Evolutionary conservation across 2,113 vertebrate species (phyloP), one percentile per base, ranked within the genome.

Genomic region (Muntiacus muntjak): DNA sequence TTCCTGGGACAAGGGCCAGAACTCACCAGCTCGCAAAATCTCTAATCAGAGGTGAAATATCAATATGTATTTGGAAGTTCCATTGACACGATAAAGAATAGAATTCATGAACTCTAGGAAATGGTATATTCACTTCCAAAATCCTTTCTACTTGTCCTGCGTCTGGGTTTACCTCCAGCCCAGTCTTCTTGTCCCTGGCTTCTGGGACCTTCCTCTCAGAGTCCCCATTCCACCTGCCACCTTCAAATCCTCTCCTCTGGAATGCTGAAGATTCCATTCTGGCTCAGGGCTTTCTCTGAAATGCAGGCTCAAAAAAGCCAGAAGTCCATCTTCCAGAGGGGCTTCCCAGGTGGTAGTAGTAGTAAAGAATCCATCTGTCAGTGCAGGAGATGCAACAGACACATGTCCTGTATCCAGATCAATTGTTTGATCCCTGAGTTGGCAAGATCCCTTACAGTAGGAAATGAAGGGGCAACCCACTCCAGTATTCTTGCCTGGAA

Each of bases 1-100:
- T 97, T 54, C 76, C 97, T 86, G 85, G 91, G 97, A 97, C 91
- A 76, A 91, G 95, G 94, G 93, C 95, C 98, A 97, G 88, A 83
- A 91, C 55, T 85, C 82, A 95, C 97, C 91, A 88, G 60, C 97
- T 97, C 91, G 90, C 71, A 50, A 36, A 74, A 28, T 82, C 47
- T 78, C 88, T 96, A 97, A 91, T 85, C 84, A 92, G 84, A 95
- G 91, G 76, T 88, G 91, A 88, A 67, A 64, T 82, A 82, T 91
- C 81, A 60, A 81, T 85, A 82, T 36, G 26, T 94, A 90, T 85
- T 58, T 4, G 81, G 85, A 95, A 67, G 64, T 82, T 57, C 43
- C 47, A 76, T 2, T 74, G 33, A 97, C 62, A 57, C 54, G 45
- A n/a, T 83, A 81, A 81, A 84, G 57, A 94, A 79, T 33, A 26